phyloP scores from a whole-genome alignment of 2,888 invertebrate species.

The Hirudinaria manillensis region DNA sequence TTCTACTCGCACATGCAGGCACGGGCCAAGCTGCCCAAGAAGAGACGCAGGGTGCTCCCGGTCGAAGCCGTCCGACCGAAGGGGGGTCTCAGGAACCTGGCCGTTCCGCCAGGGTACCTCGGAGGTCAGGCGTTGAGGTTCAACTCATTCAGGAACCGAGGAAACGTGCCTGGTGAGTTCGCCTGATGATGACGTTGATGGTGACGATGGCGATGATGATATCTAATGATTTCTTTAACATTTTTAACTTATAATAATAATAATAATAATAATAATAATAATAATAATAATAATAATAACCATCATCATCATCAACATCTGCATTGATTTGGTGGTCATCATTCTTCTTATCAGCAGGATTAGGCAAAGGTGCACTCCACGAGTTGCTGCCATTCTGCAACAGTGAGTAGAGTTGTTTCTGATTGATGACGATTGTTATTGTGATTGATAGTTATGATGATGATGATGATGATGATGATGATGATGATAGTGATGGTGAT shows the following conservation, averaged over 20 bases:
- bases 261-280: no score
- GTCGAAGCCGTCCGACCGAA: constrained; percentile 62
- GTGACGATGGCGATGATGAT: not conserved
- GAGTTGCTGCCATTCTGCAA: constrained; percentile 27
- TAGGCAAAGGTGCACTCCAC: constrained; percentile 9
- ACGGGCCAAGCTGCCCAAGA: constrained; percentile 86
- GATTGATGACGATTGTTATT: constrained; percentile 6
- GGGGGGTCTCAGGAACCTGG: constrained; percentile 59
- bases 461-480: constrained; percentile 17
- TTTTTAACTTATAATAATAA: no score
- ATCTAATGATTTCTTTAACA: not conserved
- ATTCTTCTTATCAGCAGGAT: constrained; percentile 1
- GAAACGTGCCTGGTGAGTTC: not conserved
- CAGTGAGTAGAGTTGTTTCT: not conserved
- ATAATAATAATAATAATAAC: no score
- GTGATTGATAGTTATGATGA: constrained; percentile 2
- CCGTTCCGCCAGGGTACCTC: constrained; percentile 59
- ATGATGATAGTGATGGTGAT: constrained; percentile 14
- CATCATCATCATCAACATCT: no score
- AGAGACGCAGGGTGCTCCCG: constrained; percentile 76
- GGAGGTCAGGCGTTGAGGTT: constrained; percentile 58
- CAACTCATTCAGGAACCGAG: constrained; percentile 20
- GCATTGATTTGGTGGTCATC: not conserved
- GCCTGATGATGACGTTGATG: not conserved
- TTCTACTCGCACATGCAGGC: constrained; percentile 97